Base-by-base conservation (phyloP, 2,113 vertebrate genomes). In the Nipponia nippon region DNA sequence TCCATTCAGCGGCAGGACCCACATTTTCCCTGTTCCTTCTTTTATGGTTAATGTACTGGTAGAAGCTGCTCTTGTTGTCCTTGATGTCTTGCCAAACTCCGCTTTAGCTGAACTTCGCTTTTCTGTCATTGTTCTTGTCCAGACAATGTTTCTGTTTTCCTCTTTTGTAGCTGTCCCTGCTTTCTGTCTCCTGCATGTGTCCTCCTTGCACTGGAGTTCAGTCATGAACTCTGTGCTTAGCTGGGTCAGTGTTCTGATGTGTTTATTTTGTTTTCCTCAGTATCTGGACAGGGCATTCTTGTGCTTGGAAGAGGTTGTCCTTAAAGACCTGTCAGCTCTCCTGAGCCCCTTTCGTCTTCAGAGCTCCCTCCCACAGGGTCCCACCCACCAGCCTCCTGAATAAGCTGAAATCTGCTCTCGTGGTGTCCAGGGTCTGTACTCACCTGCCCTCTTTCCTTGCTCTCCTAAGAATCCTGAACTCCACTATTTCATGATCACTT, bases 371-470 rank as follows among this genome's bases (percentile, higher is more conserved):
- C 13, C 15, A 25, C 38, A 76, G 34, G n/a, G 67, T 84, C 22
- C 30, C 21, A 40, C 29, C 32, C 49, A 59, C 10, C 21, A 65
- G 58, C 50, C 58, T 50, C 53, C 44, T 92, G 63, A 63, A 77
- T 83, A 72, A 72, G 58, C 17, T 83, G 89, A 77, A 50, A n/a
- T 53, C 56, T 81, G 27, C 8, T 59, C 10, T 84, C 2, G 1
- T 44, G 27, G 50, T 77, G 32, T 87, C n/a, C 12, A 30, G 12
- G 18, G 44, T 59, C 52, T 72, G 20, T 87, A 40, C 52, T 87
- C 38, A 4, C 9, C 47, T 81, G 47, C 21, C 16, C 25, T 69
- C 30, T 62, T 67, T 56, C 13, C 27, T 67, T 0, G 0, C 67
- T 87, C 38, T 83, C 36, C 32, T 46, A 15, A 58, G 53, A 58